A percentile compares a stretch with the other conserved stretches of the same genome.
These are phyloP conservation scores for Pyrocephalus nanus DNA, from an alignment of 2,797 vertebrate species.

Conservation along the genomic window DNA sequence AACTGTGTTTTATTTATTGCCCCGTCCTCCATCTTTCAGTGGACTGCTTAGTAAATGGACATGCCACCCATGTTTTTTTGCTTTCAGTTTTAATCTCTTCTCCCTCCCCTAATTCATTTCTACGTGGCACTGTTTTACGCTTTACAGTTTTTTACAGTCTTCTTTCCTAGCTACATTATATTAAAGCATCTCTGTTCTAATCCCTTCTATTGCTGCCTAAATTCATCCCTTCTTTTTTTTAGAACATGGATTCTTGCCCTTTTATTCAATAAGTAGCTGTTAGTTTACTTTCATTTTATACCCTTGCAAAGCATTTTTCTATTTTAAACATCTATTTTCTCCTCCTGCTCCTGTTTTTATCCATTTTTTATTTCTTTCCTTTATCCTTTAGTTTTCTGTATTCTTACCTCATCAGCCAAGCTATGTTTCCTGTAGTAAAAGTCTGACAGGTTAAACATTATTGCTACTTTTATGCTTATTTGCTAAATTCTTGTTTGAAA, in stretches of 20 bases:
- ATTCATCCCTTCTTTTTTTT: conserved; percentile 54
- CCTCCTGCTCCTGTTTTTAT: not conserved
- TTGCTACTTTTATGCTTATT: not conserved
- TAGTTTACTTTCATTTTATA: not conserved
- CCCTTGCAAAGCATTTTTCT: not conserved
- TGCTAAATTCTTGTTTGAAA: not conserved
- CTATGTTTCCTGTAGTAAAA: not conserved
- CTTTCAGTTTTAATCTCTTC: not conserved
- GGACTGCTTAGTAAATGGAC: not conserved
- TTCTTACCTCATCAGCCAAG: not conserved
- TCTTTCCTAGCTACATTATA: conserved; percentile 11
- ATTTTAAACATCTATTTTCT: not conserved
- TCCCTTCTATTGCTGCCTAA: conserved; percentile 36
- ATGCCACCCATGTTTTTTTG: not conserved
- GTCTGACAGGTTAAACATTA: not conserved
- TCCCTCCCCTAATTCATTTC: not conserved
- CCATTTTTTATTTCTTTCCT: not conserved
- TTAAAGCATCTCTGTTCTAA: conserved; percentile 58
- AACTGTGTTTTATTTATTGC: not conserved
- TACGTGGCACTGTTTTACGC: not conserved
- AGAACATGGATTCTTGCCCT: conserved; percentile 33
- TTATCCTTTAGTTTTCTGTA: not conserved
- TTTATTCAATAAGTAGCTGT: not conserved
- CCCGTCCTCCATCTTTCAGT: not conserved
- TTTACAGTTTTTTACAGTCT: conserved; percentile 30